These are phyloP conservation scores for Montifringilla adamsi DNA, from an alignment of 2,113 vertebrate genomes.

Conservation along the genomic window DNA sequence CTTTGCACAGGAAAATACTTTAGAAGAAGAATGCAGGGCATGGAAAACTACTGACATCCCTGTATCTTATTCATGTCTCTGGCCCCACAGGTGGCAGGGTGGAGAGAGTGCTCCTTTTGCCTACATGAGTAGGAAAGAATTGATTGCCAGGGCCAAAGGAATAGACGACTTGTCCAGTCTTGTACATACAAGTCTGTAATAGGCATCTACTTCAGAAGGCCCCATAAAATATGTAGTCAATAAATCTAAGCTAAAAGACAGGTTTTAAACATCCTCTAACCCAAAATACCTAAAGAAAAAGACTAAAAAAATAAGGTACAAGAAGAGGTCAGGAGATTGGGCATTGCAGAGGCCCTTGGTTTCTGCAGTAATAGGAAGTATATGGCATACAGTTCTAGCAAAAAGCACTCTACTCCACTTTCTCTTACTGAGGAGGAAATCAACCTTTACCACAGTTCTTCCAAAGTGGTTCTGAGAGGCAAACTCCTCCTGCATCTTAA, in stretches of 20 bases:
- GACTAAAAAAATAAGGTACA: neutral
- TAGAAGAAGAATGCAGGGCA: neutral
- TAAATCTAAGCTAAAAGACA: neutral
- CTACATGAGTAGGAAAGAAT: neutral
- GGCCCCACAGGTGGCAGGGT: neutral
- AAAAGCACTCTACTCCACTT: neutral
- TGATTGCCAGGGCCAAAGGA: neutral
- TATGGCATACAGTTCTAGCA: neutral
- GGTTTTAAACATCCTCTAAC: neutral
- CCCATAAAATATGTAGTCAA: neutral
- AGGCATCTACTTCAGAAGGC: neutral
- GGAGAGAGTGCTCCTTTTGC: neutral
- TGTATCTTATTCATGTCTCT: neutral
- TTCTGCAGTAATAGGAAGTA: neutral
- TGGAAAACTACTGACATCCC: neutral
- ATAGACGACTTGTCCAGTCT: neutral
- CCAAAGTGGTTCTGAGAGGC: neutral
- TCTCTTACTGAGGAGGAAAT: neutral
- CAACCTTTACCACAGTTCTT: neutral
- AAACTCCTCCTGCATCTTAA: neutral
- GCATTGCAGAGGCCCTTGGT: neutral
- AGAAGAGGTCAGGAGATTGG: neutral
- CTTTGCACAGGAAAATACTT: neutral
- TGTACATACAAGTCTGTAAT: neutral
- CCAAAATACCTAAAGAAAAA: neutral